A percentile compares a stretch with the other conserved stretches of the same genome.
phyloP scores from a whole-genome alignment of 2,888 invertebrate genomes.

The Apotomis capreana region DNA sequence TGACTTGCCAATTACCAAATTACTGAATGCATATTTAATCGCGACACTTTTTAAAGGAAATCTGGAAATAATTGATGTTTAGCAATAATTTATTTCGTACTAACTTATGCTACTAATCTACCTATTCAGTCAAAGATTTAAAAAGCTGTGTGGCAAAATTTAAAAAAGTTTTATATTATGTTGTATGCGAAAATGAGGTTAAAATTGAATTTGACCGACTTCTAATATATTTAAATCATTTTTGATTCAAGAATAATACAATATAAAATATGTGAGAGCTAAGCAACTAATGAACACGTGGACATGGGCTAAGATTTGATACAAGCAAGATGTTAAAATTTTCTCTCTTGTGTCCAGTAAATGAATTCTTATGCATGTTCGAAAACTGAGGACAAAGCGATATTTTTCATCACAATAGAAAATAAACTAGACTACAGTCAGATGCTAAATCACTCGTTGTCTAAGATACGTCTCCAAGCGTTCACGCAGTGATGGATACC shows the following conservation, averaged over 20 bases:
- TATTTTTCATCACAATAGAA: not conserved
- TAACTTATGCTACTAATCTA: not conserved
- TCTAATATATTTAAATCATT: not conserved
- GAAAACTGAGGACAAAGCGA: slow-evolving; percentile 1
- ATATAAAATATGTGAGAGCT: slow-evolving; percentile 8
- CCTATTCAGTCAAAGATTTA: not conserved
- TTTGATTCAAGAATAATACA: not conserved
- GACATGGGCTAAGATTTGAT: slow-evolving; percentile 1
- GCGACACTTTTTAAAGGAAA: no score
- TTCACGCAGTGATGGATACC: slow-evolving; percentile 76
- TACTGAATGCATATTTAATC: no score
- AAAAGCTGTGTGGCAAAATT: not conserved
- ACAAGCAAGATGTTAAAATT: slow-evolving; percentile 10
- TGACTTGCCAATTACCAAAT: no score
- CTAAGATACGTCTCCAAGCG: slow-evolving; percentile 22
- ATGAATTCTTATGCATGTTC: not conserved
- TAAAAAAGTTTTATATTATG: not conserved
- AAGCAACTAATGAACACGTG: slow-evolving; percentile 25
- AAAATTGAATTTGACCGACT: not conserved
- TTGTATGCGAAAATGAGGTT: not conserved
- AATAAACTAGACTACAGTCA: slow-evolving; percentile 18
- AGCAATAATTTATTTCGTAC: not conserved
- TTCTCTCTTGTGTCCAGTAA: not conserved
- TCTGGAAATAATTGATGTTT: no score
- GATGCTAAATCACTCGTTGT: slow-evolving; percentile 11